Conservation (phyloP, 2,888 invertebrate genomes). For the Thera obeliscata region DNA sequence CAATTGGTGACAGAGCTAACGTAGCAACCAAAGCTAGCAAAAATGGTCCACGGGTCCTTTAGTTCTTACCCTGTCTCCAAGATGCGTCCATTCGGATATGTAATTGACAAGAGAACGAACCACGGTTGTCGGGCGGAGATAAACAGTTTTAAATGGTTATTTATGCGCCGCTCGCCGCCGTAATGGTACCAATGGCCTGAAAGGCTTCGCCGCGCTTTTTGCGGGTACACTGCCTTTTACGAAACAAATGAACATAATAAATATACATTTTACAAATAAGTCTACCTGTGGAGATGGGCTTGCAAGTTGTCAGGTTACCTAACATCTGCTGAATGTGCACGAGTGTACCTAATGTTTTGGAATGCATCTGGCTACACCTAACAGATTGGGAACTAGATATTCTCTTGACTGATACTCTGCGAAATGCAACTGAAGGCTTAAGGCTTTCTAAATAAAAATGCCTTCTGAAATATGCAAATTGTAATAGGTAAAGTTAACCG, state of each 20-base stretch:
- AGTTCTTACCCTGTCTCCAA: neutral
- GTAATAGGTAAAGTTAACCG: too few species aligned
- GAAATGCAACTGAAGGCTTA: too few species aligned
- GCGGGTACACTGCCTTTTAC: conserved; percentile 17
- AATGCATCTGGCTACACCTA: too few species aligned
- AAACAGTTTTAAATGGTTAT: conserved; percentile 73
- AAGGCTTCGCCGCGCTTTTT: conserved; percentile 32
- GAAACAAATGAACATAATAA: conserved; percentile 5
- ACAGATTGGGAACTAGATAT: too few species aligned
- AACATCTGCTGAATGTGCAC: too few species aligned
- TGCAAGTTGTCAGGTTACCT: too few species aligned
- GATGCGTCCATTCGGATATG: conserved; percentile 51
- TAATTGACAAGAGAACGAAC: conserved; percentile 77
- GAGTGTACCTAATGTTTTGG: too few species aligned
- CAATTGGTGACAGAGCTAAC: too few species aligned
- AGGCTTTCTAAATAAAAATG: too few species aligned
- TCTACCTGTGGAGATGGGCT: neutral
- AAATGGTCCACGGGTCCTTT: neutral
- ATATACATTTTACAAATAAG: neutral
- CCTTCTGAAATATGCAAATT: too few species aligned
- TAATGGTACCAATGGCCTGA: conserved; percentile 25
- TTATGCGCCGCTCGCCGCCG: conserved; percentile 54
- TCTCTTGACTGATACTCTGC: too few species aligned
- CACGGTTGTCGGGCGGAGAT: conserved; percentile 65
- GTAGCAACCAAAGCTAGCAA: neutral